Evolutionary conservation across 1,140 invertebrate species (phyloP).

Genomic region (Hermatobates lingyangjiaoensis): DNA sequence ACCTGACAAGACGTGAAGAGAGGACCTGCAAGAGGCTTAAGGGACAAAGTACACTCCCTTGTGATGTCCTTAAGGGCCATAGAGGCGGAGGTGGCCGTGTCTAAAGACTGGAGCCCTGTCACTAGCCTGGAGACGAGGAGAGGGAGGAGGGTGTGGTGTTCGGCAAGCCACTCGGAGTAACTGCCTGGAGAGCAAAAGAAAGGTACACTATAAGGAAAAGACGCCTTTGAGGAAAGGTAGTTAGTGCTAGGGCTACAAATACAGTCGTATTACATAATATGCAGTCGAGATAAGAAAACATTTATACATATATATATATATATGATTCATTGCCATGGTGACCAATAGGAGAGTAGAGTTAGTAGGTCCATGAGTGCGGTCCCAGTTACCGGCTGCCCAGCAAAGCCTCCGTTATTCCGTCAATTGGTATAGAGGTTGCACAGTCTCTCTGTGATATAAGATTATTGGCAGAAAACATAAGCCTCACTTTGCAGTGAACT

Average conservation of each 20-base stretch:
- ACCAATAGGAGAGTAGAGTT: too few relatives aligned
- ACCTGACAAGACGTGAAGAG: constrained; percentile 43
- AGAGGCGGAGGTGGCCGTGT: constrained; percentile 56
- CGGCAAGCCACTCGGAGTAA: constrained; percentile 64
- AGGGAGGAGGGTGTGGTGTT: constrained; percentile 33
- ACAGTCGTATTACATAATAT: too few relatives aligned
- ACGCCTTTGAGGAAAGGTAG: not conserved
- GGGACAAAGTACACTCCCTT: constrained; percentile 47
- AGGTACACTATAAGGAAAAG: not conserved
- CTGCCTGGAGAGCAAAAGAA: constrained; percentile 28
- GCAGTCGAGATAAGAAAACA: too few relatives aligned
- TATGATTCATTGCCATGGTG: too few relatives aligned
- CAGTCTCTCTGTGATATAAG: too few relatives aligned
- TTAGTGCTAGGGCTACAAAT: not conserved
- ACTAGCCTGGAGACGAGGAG: constrained; percentile 39
- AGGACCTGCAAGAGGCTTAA: constrained; percentile 49
- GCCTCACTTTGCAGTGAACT: too few relatives aligned
- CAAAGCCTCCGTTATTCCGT: too few relatives aligned
- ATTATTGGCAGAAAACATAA: too few relatives aligned
- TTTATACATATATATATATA: too few relatives aligned
- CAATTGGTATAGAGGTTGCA: too few relatives aligned
- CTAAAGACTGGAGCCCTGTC: constrained; percentile 40
- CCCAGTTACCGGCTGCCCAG: too few relatives aligned
- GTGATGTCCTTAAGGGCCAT: constrained; percentile 73
- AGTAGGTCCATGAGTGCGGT: too few relatives aligned